These are phyloP conservation scores for Sinosuthora webbiana DNA, from an alignment of 2,113 vertebrate genomes.

Conservation along the genomic window DNA sequence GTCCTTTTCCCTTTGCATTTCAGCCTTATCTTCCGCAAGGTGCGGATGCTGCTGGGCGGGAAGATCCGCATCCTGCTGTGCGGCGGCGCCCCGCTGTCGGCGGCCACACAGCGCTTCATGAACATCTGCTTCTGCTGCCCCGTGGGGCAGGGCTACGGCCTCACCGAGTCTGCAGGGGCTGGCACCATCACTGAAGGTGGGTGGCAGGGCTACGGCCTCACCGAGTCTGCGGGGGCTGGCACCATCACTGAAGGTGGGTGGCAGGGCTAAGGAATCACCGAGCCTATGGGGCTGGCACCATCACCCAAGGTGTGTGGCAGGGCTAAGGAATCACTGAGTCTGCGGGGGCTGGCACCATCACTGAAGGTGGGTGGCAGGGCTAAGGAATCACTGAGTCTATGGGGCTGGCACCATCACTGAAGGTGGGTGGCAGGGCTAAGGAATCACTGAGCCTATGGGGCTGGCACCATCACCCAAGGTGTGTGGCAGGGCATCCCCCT, in stretches of 20 bases:
- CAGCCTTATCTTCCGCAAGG: conserved; percentile 90
- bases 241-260: conserved; percentile 89
- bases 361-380: conserved; percentile 89
- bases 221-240: conserved; percentile 89
- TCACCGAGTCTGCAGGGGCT: conserved; percentile 90
- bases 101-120: conserved; percentile 93
- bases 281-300: conserved; percentile 89
- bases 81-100: conserved; percentile 91
- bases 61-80: conserved; percentile 85
- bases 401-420: conserved; percentile 90
- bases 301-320: conserved; percentile 89
- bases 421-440: conserved; percentile 92
- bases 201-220: conserved; percentile 94
- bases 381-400: conserved; percentile 93
- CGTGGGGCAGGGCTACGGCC: conserved; percentile 93
- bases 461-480: conserved; percentile 89
- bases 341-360: conserved; percentile 88
- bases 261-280: conserved; percentile 93
- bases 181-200: conserved; percentile 88
- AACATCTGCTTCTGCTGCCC: conserved; percentile 97
- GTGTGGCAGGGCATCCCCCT: neutral
- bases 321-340: conserved; percentile 95
- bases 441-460: conserved; percentile 87
- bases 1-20: neutral
- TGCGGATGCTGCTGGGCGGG: conserved; percentile 88